A percentile compares a stretch with the other conserved stretches of the same genome.
These are phyloP conservation scores for Papilio glaucus DNA, from an alignment of 1,140 invertebrate species.

Conservation along the genomic window DNA sequence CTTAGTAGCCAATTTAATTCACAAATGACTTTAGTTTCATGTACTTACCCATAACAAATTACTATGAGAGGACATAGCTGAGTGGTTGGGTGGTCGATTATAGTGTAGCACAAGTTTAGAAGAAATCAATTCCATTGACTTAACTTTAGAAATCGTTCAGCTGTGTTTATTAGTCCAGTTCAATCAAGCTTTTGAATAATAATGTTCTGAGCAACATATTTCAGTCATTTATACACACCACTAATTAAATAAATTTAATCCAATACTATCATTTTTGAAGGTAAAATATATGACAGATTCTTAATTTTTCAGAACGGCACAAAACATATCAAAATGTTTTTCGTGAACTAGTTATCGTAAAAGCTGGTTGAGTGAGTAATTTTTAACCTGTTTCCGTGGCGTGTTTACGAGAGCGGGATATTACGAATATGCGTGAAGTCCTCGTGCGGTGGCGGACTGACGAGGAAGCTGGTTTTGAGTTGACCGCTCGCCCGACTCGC, in stretches of 20 bases:
- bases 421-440: conserved; percentile 25
- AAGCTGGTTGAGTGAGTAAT: conserved; percentile 19
- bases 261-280: too few relatives aligned
- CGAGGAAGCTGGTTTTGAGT: conserved; percentile 25
- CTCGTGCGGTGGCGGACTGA: neutral
- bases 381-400: conserved; percentile 17
- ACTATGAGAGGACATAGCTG: too few relatives aligned
- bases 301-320: neutral
- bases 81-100: too few relatives aligned
- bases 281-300: too few relatives aligned
- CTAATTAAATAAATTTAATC: too few relatives aligned
- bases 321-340: conserved; percentile 12
- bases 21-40: neutral
- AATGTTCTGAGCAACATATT: too few relatives aligned
- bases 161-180: too few relatives aligned
- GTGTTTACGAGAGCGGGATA: conserved; percentile 30
- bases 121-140: too few relatives aligned
- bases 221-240: too few relatives aligned
- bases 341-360: conserved; percentile 14
- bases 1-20: conserved; percentile 8
- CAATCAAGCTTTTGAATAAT: too few relatives aligned
- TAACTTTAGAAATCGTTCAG: too few relatives aligned
- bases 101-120: too few relatives aligned
- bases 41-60: neutral
- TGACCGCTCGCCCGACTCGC: conserved; percentile 21